Percentiles rank a stretch among this genome's conserved stretches.
These are phyloP conservation scores for Homalodisca vitripennis DNA, from an alignment of 1,140 invertebrate genomes.

Conservation along the genomic window DNA sequence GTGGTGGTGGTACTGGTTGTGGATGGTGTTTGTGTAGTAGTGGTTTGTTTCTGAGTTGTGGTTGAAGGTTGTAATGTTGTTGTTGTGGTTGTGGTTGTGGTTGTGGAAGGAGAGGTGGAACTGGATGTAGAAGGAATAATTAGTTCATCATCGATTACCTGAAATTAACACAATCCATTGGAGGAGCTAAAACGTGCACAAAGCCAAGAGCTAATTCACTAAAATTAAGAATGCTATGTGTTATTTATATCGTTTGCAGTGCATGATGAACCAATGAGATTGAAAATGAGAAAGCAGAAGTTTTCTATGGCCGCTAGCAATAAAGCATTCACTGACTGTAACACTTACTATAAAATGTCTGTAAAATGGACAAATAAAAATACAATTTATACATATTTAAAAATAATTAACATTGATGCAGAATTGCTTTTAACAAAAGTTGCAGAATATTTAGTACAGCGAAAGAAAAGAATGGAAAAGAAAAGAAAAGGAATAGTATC, in stretches of 20 bases:
- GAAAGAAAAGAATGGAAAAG: too few relatives aligned
- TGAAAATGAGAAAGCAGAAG: too few relatives aligned
- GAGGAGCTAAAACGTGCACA: not conserved
- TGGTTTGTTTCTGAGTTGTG: conserved; percentile 13
- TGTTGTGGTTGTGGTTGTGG: conserved; percentile 12
- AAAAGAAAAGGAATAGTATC: too few relatives aligned
- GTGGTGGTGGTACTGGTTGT: conserved; percentile 22
- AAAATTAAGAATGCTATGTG: not conserved
- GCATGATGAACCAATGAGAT: not conserved
- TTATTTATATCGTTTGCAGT: not conserved
- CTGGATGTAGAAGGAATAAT: conserved; percentile 4
- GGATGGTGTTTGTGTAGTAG: conserved; percentile 1
- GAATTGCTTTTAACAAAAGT: too few relatives aligned
- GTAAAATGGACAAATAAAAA: too few relatives aligned
- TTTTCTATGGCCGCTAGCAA: too few relatives aligned
- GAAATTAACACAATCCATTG: conserved; percentile 19
- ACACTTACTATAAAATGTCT: too few relatives aligned
- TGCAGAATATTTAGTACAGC: too few relatives aligned
- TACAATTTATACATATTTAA: too few relatives aligned
- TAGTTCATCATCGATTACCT: conserved; percentile 25
- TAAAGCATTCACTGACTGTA: too few relatives aligned
- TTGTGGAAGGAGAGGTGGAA: conserved; percentile 19
- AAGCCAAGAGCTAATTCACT: not conserved
- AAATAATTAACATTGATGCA: too few relatives aligned
- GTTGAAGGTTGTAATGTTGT: conserved; percentile 8